Evolutionary conservation across 2,888 invertebrate genomes (phyloP).

Genomic region (Lasius platythorax): DNA sequence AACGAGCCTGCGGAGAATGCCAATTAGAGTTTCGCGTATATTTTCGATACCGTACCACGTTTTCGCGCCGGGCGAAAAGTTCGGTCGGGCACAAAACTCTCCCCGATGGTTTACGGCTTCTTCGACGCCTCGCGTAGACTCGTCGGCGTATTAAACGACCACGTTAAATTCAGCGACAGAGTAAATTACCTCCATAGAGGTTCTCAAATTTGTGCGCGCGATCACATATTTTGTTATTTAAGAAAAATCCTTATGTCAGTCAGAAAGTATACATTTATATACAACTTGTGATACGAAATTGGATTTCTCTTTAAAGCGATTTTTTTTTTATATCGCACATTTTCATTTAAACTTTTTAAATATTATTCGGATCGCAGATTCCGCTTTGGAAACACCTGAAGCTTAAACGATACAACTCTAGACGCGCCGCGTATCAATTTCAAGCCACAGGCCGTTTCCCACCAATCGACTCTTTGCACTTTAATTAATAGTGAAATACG

Average conservation of each 20-base stretch:
- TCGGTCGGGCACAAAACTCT: background rate
- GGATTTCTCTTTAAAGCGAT: background rate
- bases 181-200: background rate
- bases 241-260: background rate
- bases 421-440: background rate
- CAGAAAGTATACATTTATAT: background rate
- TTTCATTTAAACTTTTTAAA: background rate
- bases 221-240: background rate
- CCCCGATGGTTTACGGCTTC: background rate
- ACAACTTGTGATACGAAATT: background rate
- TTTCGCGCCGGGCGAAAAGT: background rate
- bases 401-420: background rate
- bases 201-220: background rate
- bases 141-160: background rate
- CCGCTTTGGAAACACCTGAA: background rate
- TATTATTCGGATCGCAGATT: background rate
- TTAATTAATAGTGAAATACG: slow-evolving; percentile 37
- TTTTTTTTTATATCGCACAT: background rate
- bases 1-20: slow-evolving; percentile 18
- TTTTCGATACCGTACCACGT: background rate
- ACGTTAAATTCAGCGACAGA: background rate
- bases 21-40: slow-evolving; percentile 34
- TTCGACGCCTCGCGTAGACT: background rate
- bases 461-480: slow-evolving; percentile 3
- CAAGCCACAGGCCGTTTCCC: background rate